These are phyloP conservation scores for Portunus trituberculatus DNA, from an alignment of 1,140 invertebrate genomes.

Conservation along the genomic window DNA sequence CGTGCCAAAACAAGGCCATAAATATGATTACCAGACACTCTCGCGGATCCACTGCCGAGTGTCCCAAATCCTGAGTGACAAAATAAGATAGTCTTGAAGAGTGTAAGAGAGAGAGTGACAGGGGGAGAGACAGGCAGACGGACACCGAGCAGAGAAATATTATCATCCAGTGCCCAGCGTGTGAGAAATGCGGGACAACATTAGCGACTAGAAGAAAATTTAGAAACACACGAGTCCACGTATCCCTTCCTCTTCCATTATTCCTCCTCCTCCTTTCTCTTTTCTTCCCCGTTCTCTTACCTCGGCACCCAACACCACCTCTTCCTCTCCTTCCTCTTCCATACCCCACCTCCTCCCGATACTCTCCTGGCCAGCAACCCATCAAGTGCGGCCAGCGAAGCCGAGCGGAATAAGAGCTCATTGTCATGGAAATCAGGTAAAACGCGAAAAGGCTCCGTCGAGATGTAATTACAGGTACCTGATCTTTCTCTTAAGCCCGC, in stretches of 20 bases:
- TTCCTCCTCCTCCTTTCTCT: neutral
- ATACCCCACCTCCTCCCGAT: too few relatives aligned
- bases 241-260: neutral
- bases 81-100: neutral
- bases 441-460: conserved; percentile 53
- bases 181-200: neutral
- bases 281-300: neutral
- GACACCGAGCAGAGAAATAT: neutral
- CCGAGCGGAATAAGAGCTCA: conserved; percentile 61
- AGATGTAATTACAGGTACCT: conserved; percentile 72
- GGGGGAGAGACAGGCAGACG: neutral
- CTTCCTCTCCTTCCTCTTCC: neutral
- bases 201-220: neutral
- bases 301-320: neutral
- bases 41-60: neutral
- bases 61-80: neutral
- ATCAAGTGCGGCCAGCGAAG: conserved; percentile 21
- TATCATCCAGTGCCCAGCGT: neutral
- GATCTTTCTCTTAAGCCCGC: conserved; percentile 68
- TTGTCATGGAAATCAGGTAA: conserved; percentile 69
- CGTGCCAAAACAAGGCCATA: conserved; percentile 12
- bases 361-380: neutral
- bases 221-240: neutral
- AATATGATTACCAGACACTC: neutral
- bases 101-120: neutral